phyloP scores from a whole-genome alignment of 1,140 invertebrate species.

The Orchestia grillus region DNA sequence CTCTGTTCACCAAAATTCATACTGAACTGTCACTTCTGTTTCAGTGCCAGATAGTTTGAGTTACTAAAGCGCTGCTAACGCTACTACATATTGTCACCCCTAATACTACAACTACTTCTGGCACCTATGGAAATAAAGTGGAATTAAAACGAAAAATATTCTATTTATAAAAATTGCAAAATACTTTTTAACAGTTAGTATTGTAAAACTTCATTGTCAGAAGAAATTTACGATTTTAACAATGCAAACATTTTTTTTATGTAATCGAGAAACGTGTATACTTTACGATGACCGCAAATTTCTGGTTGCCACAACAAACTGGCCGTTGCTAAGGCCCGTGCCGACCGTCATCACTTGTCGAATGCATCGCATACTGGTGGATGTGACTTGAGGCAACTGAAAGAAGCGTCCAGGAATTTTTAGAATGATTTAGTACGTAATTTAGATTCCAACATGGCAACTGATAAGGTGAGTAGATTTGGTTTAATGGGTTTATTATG shows the following conservation, averaged over 20 bases:
- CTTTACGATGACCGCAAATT: not conserved
- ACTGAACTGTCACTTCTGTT: no score
- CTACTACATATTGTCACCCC: no score
- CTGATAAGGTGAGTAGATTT: not conserved
- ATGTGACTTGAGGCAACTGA: not conserved
- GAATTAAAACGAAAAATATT: not conserved
- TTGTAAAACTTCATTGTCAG: not conserved
- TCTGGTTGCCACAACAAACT: slow-evolving; percentile 16
- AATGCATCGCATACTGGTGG: not conserved
- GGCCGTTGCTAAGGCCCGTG: not conserved
- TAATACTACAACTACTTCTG: no score
- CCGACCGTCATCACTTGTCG: not conserved
- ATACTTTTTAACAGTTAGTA: not conserved
- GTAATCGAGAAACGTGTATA: not conserved
- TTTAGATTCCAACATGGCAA: slow-evolving; percentile 5
- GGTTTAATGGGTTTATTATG: not conserved
- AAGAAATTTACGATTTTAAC: not conserved
- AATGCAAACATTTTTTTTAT: not conserved
- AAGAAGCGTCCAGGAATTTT: not conserved
- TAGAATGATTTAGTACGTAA: not conserved
- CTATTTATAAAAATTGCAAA: not conserved
- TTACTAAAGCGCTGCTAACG: no score
- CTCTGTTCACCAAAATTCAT: no score
- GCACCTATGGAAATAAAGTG: no score
- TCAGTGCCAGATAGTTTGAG: no score